Percentiles rank a stretch among this genome's conserved stretches.
phyloP scores from a whole-genome alignment of 2,888 invertebrate species.

The Nemapogon koenigi region DNA sequence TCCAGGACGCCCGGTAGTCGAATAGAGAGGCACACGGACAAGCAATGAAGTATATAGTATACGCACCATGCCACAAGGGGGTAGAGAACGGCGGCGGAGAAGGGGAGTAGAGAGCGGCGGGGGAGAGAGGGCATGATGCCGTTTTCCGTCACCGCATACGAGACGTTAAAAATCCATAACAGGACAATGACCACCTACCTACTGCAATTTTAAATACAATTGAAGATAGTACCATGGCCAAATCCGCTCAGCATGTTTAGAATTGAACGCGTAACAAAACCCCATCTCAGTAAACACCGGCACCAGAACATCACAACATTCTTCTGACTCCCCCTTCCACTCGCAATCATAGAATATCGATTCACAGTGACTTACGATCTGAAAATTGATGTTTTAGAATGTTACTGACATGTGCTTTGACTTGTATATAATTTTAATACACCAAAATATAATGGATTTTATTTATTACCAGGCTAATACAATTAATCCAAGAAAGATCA shows the following conservation, averaged over 20 bases:
- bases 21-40: neutral
- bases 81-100: too few relatives aligned
- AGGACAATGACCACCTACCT: neutral
- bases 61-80: too few relatives aligned
- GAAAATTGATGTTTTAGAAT: constrained; percentile 14
- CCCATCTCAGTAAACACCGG: constrained; percentile 80
- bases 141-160: too few relatives aligned
- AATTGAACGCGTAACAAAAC: constrained; percentile 77
- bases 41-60: too few relatives aligned
- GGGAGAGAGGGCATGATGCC: too few relatives aligned
- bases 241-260: constrained; percentile 59
- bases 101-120: too few relatives aligned
- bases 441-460: too few relatives aligned
- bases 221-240: constrained; percentile 55
- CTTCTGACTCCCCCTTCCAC: constrained; percentile 70
- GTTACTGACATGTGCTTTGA: too few relatives aligned
- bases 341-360: constrained; percentile 67
- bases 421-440: too few relatives aligned
- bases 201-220: neutral
- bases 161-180: too few relatives aligned
- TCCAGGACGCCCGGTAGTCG: neutral
- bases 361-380: constrained; percentile 69
- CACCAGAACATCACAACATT: constrained; percentile 70
- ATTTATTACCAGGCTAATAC: too few relatives aligned
- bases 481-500: too few relatives aligned